Percentiles rank a stretch among this genome's conserved stretches.
These are phyloP conservation scores for Flexamia atlantica DNA, from an alignment of 2,888 invertebrate species.

Conservation along the genomic window DNA sequence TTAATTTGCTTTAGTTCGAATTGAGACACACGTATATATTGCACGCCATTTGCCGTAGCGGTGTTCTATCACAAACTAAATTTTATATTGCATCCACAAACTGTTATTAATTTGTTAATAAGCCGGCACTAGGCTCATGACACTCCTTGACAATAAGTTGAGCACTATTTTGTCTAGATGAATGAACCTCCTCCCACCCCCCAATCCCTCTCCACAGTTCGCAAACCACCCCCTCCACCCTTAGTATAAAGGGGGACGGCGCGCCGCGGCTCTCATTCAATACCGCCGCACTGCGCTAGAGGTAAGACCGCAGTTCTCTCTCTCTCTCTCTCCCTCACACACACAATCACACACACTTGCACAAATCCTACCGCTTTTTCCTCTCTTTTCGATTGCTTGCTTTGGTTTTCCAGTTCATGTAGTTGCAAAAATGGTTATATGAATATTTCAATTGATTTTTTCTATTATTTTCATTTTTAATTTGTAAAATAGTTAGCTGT, in stretches of 20 bases:
- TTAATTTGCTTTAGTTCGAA: too few species aligned
- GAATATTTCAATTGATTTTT: too few species aligned
- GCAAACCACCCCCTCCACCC: slow-evolving; percentile 1
- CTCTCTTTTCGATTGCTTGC: background rate
- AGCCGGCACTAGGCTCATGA: too few species aligned
- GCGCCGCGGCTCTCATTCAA: slow-evolving; percentile 28
- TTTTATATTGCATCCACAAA: too few species aligned
- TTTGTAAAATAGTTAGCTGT: too few species aligned
- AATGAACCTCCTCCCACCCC: slow-evolving; percentile 11
- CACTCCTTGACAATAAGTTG: background rate
- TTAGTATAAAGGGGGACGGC: background rate
- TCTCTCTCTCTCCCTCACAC: background rate
- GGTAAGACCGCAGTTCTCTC: slow-evolving; percentile 33
- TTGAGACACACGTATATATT: too few species aligned
- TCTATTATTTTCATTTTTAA: too few species aligned
- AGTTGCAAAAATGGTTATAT: too few species aligned
- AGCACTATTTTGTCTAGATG: background rate
- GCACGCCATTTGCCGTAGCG: too few species aligned
- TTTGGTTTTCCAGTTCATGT: background rate
- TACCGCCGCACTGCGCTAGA: slow-evolving; percentile 30
- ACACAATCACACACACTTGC: background rate
- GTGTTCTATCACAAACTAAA: too few species aligned
- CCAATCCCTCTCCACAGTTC: background rate
- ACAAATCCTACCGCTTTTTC: too few species aligned
- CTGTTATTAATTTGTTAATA: too few species aligned